Percentiles rank a stretch among this genome's conserved stretches.
phyloP scores from a whole-genome alignment of 30 jellyfish, hydroid and myxozoan species.

The Aurelia sp. region DNA sequence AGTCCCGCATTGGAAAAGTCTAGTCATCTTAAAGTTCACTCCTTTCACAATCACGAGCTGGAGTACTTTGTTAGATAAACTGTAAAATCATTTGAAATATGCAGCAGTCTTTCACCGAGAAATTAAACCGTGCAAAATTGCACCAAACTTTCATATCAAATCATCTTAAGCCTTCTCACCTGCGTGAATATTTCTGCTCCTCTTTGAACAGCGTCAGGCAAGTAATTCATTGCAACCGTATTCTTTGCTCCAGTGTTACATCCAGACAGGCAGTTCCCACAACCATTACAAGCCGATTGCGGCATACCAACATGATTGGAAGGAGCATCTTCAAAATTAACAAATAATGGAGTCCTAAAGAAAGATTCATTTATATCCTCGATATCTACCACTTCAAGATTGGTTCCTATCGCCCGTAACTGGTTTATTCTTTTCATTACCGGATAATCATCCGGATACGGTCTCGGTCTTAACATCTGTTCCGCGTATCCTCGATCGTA shows the following conservation, averaged over 20 bases:
- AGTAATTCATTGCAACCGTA: conserved; percentile 92
- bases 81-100: too few species aligned
- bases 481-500: conserved; percentile 88
- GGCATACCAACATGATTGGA: conserved; percentile 94
- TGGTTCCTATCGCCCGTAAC: conserved; percentile 79
- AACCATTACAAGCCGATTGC: conserved; percentile 98
- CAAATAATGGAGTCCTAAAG: conserved; percentile 87
- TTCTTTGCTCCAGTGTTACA: conserved; percentile 98
- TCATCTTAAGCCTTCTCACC: conserved; percentile 33
- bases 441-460: conserved; percentile 98
- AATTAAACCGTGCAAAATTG: too few species aligned
- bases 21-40: too few species aligned
- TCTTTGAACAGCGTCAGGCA: conserved; percentile 93
- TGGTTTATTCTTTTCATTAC: conserved; percentile 86
- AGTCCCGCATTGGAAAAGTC: too few species aligned
- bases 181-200: conserved; percentile 97
- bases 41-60: too few species aligned
- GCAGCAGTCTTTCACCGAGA: too few species aligned
- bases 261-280: conserved; percentile 99
- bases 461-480: conserved; percentile 96
- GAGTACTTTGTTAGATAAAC: too few species aligned
- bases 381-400: conserved; percentile 79
- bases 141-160: neutral
- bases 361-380: conserved; percentile 94
- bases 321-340: conserved; percentile 95